Percentiles rank a stretch among this genome's conserved stretches.
phyloP scores from a whole-genome alignment of 1,140 invertebrate genomes.

The Calephelis nemesis region DNA sequence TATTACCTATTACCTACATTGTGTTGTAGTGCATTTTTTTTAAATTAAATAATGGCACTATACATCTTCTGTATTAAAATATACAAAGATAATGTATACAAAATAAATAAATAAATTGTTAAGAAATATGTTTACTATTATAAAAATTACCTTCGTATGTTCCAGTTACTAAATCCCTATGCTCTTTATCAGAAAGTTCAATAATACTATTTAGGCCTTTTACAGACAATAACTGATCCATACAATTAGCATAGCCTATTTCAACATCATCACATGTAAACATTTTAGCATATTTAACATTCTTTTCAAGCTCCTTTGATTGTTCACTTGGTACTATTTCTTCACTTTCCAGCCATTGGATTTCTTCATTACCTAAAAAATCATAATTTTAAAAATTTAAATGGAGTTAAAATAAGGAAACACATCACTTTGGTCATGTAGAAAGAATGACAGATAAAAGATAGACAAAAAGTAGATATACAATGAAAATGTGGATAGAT shows the following conservation, averaged over 20 bases:
- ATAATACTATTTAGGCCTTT: constrained; percentile 54
- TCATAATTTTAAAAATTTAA: background rate
- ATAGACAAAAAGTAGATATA: too few relatives aligned
- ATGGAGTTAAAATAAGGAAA: too few relatives aligned
- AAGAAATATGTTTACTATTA: background rate
- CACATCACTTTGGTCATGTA: too few relatives aligned
- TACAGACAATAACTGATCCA: constrained; percentile 53
- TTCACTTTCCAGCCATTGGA: constrained; percentile 60
- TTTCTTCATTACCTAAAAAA: constrained; percentile 40
- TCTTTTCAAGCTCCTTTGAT: constrained; percentile 52
- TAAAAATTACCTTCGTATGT: constrained; percentile 84
- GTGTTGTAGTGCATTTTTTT: too few relatives aligned
- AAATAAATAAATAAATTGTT: too few relatives aligned
- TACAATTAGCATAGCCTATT: constrained; percentile 75
- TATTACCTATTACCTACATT: too few relatives aligned
- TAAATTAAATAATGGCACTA: too few relatives aligned
- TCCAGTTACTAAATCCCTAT: constrained; percentile 86
- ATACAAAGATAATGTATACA: too few relatives aligned
- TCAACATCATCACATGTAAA: constrained; percentile 68
- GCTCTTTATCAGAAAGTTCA: constrained; percentile 81
- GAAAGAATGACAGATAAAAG: too few relatives aligned
- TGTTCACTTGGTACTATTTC: constrained; percentile 52
- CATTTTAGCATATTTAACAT: constrained; percentile 58
- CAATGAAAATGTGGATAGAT: too few relatives aligned
- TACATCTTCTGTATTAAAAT: too few relatives aligned